Evolutionary conservation across 2,888 invertebrate species (phyloP).

Genomic region (Halocaridina rubra): DNA sequence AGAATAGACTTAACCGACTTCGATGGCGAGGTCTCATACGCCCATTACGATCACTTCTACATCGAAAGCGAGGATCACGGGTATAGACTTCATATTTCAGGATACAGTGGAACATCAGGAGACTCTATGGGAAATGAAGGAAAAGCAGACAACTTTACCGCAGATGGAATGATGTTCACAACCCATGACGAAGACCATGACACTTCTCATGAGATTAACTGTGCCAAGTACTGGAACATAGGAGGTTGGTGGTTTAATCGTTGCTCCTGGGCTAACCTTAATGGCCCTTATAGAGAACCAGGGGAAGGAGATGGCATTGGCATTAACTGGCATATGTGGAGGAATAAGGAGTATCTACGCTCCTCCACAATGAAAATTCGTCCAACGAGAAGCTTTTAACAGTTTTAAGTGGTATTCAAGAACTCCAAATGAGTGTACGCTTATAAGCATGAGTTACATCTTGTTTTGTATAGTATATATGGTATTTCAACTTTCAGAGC

Average conservation of each 20-base stretch:
- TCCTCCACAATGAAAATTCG: slow-evolving; percentile 61
- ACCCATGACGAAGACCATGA: slow-evolving; percentile 59
- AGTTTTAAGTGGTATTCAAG: too few relatives aligned
- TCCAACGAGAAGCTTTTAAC: slow-evolving; percentile 28
- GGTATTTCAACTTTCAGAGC: too few relatives aligned
- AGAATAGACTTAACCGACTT: slow-evolving; percentile 57
- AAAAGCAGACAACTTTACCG: slow-evolving; percentile 59
- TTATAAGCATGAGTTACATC: too few relatives aligned
- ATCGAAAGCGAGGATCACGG: slow-evolving; percentile 51
- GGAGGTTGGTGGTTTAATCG: slow-evolving; percentile 64
- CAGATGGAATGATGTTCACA: slow-evolving; percentile 62
- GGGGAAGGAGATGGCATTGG: slow-evolving; percentile 59
- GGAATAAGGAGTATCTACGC: slow-evolving; percentile 60
- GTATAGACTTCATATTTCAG: slow-evolving; percentile 54
- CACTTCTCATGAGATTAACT: slow-evolving; percentile 63
- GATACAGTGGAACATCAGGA: slow-evolving; percentile 60
- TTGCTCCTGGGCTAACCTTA: slow-evolving; percentile 63
- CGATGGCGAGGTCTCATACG: slow-evolving; percentile 43
- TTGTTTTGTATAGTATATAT: too few relatives aligned
- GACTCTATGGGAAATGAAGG: slow-evolving; percentile 54
- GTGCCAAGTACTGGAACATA: slow-evolving; percentile 61
- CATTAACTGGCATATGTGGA: slow-evolving; percentile 64
- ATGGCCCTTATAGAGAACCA: slow-evolving; percentile 58
- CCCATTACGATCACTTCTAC: slow-evolving; percentile 59
- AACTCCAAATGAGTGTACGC: too few relatives aligned